Percentiles rank a stretch among this genome's conserved stretches.
Evolutionary conservation across 1,140 invertebrate genomes (phyloP).

Genomic region (Nephotettix cincticeps): DNA sequence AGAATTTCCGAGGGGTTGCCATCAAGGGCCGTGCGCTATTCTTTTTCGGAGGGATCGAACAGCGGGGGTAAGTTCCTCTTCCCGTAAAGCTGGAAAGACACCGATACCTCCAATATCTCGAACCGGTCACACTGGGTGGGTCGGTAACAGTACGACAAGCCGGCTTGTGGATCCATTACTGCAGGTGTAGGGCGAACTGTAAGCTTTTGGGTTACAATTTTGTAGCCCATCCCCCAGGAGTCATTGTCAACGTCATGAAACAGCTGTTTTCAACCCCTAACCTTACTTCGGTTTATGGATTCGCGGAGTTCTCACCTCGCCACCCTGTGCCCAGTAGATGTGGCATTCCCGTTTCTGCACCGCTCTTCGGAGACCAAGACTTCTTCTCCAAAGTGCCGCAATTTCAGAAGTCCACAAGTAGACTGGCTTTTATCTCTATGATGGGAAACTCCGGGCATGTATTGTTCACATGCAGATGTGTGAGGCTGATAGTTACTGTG

Average conservation of each 20-base stretch:
- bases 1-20: neutral
- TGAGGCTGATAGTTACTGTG: neutral
- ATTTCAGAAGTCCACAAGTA: too few relatives aligned
- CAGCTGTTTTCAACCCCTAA: neutral
- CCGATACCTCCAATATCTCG: neutral
- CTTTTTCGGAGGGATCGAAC: conserved; percentile 1
- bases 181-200: neutral
- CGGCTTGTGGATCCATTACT: neutral
- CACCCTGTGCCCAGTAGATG: neutral
- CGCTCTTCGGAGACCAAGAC: neutral
- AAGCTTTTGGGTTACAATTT: too few relatives aligned
- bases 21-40: neutral
- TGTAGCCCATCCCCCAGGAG: too few relatives aligned
- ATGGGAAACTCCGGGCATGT: neutral
- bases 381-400: neutral
- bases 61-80: neutral
- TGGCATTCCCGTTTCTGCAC: neutral
- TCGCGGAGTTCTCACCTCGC: neutral
- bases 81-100: neutral
- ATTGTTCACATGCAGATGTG: neutral
- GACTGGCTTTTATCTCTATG: neutral
- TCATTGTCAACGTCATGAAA: neutral
- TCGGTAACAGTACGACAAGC: neutral
- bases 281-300: neutral
- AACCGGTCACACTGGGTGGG: neutral